Base-by-base conservation (phyloP, 2,797 vertebrate species). In the Netta rufina region DNA sequence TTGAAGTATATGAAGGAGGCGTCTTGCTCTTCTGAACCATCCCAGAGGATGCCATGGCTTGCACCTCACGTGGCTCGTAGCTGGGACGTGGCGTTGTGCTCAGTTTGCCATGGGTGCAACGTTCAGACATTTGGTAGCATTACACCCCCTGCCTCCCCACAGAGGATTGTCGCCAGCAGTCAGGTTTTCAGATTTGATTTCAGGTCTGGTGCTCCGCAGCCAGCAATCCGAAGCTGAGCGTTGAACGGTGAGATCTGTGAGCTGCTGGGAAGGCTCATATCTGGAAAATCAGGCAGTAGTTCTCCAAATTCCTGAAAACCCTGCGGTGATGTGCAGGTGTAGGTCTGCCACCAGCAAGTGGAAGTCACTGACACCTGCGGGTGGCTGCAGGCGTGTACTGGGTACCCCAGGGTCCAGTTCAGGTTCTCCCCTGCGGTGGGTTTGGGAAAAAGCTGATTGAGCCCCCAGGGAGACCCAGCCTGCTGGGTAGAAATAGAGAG, bases 221-320 rank as follows among this genome's bases (percentile, higher is more conserved):
- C 13, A 3, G 49, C 49, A 51, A 1, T 51, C 49, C 13, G 13
- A 14, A 25, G 49, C 49, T 51, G 49, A 25, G 24, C 13, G 8
- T 51, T 51, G 79, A 58, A 70, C 0, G 0, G 67, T 4, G 33
- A 71, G 53, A 56, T 24, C 11, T 0, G 0, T 27, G 43, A 51
- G 8, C 27, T 41, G 30, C 1, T 0, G 18, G 51, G 36, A 32
- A n/a, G 38, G 24, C 8, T 47, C 19, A 2, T 5, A 32, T 18
- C 25, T 13, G 12, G 7, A 27, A 84, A 67, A 53, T 54, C 66
- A 41, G 36, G 21, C 27, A 6, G 13, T 17, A 6, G 30, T 39
- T 69, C 80, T 36, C 30, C 62, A 33, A 66, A 8, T 62, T 78
- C 76, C 58, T 15, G 60, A 57, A 85, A 39, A n/a, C 25, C 64